A percentile compares a stretch with the other conserved stretches of the same genome.
Conservation (phyloP, 2,888 invertebrate genomes). For the Scelioninae gen. 2 region DNA sequence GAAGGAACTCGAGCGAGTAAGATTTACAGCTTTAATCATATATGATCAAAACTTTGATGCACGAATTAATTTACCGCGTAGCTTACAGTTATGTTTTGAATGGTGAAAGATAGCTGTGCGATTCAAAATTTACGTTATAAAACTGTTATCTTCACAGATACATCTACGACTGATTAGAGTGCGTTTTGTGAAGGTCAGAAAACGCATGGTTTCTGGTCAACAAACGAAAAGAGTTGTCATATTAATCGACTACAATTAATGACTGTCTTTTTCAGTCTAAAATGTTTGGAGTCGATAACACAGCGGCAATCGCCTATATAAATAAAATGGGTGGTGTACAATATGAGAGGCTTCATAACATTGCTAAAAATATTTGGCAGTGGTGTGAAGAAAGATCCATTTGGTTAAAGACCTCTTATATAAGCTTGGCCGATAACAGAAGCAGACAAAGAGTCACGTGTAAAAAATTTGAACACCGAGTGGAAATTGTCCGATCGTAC, state of each 20-base stretch:
- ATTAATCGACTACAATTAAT: too few relatives aligned
- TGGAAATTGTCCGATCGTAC: too few relatives aligned
- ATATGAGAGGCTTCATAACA: neutral
- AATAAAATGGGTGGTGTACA: slow-evolving; percentile 9
- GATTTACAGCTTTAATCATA: neutral
- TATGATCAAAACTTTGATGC: slow-evolving; percentile 1
- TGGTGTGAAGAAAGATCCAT: slow-evolving; percentile 6
- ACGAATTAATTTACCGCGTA: neutral
- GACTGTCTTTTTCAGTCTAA: too few relatives aligned
- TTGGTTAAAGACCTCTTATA: slow-evolving; percentile 10
- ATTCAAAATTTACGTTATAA: neutral
- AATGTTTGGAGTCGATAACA: slow-evolving; percentile 3
- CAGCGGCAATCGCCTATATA: slow-evolving; percentile 5
- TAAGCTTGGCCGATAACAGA: slow-evolving; percentile 4
- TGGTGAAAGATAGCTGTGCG: neutral
- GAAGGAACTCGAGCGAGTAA: neutral
- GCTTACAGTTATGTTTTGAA: neutral
- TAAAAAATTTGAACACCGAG: neutral
- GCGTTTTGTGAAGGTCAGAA: neutral
- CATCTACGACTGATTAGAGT: slow-evolving; percentile 2
- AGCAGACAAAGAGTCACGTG: slow-evolving; percentile 10
- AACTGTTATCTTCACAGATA: slow-evolving; percentile 11
- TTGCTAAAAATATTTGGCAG: slow-evolving; percentile 5
- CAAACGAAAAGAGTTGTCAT: too few relatives aligned
- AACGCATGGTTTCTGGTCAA: slow-evolving; percentile 12